A percentile compares a stretch with the other conserved stretches of the same genome.
Evolutionary conservation across 2,113 vertebrate genomes (phyloP).

Genomic region (Rana temporaria): DNA sequence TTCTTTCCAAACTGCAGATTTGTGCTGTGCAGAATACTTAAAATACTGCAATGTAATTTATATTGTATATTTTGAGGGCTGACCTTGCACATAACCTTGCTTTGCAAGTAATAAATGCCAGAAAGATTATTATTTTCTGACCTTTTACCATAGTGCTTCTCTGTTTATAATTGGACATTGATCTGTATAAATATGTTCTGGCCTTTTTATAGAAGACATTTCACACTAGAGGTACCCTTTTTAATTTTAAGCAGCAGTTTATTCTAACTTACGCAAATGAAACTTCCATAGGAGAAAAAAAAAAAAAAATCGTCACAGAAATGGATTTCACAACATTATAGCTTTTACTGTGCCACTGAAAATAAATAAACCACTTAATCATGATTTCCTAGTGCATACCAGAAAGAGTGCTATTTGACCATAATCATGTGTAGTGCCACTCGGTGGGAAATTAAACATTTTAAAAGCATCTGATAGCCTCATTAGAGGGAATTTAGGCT

Average conservation of each 20-base stretch:
- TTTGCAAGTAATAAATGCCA: slow-evolving; percentile 66
- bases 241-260: slow-evolving; percentile 43
- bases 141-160: slow-evolving; percentile 62
- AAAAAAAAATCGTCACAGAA: not conserved
- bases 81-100: slow-evolving; percentile 68
- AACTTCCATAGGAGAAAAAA: not conserved
- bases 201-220: slow-evolving; percentile 42
- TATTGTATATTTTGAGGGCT: slow-evolving; percentile 67
- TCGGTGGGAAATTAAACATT: slow-evolving; percentile 48
- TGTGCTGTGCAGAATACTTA: slow-evolving; percentile 59
- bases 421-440: slow-evolving; percentile 51
- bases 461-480: slow-evolving; percentile 52
- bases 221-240: slow-evolving; percentile 26
- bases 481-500: slow-evolving; percentile 25
- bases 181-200: slow-evolving; percentile 61
- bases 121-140: slow-evolving; percentile 63
- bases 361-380: slow-evolving; percentile 47
- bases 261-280: slow-evolving; percentile 25
- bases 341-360: slow-evolving; percentile 41
- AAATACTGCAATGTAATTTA: slow-evolving; percentile 65
- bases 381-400: slow-evolving; percentile 24
- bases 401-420: slow-evolving; percentile 44
- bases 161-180: slow-evolving; percentile 69
- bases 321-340: slow-evolving; percentile 39
- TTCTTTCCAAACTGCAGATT: slow-evolving; percentile 58